Evolutionary conservation across 2,797 vertebrate species (phyloP), one percentile per base, ranked within the genome.

Genomic region (Neoniphon sammara): DNA sequence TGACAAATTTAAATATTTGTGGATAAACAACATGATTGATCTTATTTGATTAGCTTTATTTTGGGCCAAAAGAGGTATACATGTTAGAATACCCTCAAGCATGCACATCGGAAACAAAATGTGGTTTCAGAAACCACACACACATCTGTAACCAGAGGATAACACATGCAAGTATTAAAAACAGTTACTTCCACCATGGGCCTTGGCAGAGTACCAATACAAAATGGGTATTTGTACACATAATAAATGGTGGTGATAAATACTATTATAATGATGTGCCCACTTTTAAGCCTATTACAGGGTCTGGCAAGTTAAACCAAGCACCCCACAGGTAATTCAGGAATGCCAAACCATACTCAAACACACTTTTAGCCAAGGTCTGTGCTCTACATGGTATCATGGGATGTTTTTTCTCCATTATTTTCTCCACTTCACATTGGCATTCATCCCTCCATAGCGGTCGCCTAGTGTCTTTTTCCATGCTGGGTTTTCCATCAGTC

Each of bases 341-440:
- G 14, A 44, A 44, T 11, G 3, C 42, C 7, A 65, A 69, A 69
- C 68, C 54, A 54, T 21, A 67, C 34, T 54, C 6, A n/a, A 4
- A 9, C 27, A 23, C 0, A 1, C 73, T 75, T 27, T 50, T 31
- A 47, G 25, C n/a, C 46, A 15, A n/a, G 60, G 15, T 12, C 42
- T 63, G 23, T 30, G 15, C 15, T 60, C 36, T 7, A 39, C 39
- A 47, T 42, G 11, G 50, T 39, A 17, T 46, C 56, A 2, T 34
- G 52, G 52, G 52, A 55, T 31, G 25, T 17, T 21, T 34, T 36
- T 25, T 55, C 5, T 18, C 11, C 17, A 20, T 52, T 57, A 27
- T 65, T 58, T 60, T 73, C n/a, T 66, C 50, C 56, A n/a, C n/a
- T 31, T 57, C 50, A 61, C 2, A 44, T 53, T 21, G 53, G 11